phyloP scores from a whole-genome alignment of 2,113 vertebrate genomes.

The Poecilia latipinna region DNA sequence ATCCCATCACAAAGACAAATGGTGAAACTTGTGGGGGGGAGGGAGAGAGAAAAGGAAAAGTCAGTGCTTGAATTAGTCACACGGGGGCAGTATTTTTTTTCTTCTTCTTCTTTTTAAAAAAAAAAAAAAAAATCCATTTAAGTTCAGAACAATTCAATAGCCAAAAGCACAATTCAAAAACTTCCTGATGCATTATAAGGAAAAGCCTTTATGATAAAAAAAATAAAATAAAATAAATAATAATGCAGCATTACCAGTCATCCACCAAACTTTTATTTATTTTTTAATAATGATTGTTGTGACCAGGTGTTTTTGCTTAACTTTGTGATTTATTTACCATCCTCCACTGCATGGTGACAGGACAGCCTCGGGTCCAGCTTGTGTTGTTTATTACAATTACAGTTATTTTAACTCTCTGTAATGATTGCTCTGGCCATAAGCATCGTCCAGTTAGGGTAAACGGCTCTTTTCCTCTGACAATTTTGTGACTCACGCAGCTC shows the following conservation, averaged over 20 bases:
- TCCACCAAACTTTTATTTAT: background rate
- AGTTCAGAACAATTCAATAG: background rate
- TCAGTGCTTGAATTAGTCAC: background rate
- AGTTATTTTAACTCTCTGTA: background rate
- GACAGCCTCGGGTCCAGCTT: background rate
- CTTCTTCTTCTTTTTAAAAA: background rate
- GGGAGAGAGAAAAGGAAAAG: background rate
- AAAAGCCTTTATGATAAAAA: background rate
- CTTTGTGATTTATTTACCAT: background rate
- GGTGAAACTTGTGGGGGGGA: background rate
- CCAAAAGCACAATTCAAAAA: no score
- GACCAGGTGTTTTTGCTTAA: background rate
- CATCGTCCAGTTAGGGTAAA: no score
- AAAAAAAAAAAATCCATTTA: background rate
- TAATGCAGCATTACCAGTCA: background rate
- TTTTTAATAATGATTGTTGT: no score
- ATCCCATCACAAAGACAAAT: background rate
- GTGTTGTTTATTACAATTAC: background rate
- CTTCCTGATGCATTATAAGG: no score
- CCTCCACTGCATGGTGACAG: background rate
- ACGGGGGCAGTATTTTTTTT: constrained; percentile 12
- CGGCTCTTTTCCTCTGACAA: no score
- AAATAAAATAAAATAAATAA: background rate
- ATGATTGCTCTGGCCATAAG: background rate
- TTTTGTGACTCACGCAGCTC: background rate